Evolutionary conservation across 2,888 invertebrate species (phyloP), one percentile per base, ranked within the genome.

Genomic region (Dexiosoma caninum): DNA sequence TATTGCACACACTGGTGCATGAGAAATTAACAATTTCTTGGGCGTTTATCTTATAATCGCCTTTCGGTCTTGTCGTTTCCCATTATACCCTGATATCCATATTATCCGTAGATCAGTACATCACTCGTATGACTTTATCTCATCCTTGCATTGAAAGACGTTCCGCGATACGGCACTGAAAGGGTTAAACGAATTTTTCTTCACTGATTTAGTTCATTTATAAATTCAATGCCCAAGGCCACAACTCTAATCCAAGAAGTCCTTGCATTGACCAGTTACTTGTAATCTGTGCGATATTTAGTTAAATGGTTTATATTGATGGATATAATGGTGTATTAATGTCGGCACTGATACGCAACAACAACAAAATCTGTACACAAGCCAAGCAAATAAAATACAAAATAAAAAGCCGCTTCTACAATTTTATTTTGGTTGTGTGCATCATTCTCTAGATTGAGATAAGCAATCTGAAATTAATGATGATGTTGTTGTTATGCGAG

Each of bases 391-490:
- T 49, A 64, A 71, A 66, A 64, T 42, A 40, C 49, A 53, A n/a
- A n/a, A n/a, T n/a, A n/a, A 60, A 51, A 76, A 64, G 60, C 77
- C 77, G 77, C 77, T 78, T 71, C 66, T 57, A 23, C 70, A 46
- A 77, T 77, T 77, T 77, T 40, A 9, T 37, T 69, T 51, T 72
- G 27, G 35, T 67, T 75, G 46, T 75, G 46, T 59, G 16, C 60
- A 44, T 69, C 42, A 69, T 76, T 64, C 60, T 69, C 35, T 16
- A 78, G 67, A 78, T 75, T 75, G 55, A 81, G 84, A 84, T 84
- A 83, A 83, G 83, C 81, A 82, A 82, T 82, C 82, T 83, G 37
- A 82, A 83, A 83, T 84, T 84, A 83, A 83, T 84, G 83, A 83
- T 83, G 84, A 82, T 83, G 82, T 81, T 82, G 72, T 81, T 5